These are phyloP conservation scores for Zapus hudsonius DNA, from an alignment of 2,113 vertebrate species.

Conservation along the genomic window DNA sequence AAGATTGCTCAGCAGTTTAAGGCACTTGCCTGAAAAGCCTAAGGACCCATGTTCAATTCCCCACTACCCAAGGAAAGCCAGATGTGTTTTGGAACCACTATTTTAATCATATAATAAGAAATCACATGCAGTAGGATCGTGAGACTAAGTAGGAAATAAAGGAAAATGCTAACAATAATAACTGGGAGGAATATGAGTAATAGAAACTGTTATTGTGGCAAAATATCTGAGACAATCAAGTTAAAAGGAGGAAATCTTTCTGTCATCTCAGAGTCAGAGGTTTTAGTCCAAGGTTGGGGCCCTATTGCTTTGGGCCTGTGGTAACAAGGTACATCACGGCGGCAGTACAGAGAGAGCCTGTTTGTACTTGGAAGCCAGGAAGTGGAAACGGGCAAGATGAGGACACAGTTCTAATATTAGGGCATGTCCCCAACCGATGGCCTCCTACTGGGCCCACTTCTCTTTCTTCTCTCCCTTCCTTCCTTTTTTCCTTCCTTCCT, in stretches of 20 bases:
- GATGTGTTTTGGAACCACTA: background rate
- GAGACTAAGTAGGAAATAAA: background rate
- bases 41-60: too few relatives aligned
- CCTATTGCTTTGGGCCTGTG: background rate
- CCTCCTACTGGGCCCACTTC: background rate
- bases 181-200: background rate
- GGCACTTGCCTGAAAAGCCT: too few relatives aligned
- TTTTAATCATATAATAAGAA: constrained; percentile 28
- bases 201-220: background rate
- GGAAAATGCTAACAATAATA: background rate
- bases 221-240: background rate
- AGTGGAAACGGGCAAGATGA: background rate
- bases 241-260: background rate
- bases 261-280: background rate
- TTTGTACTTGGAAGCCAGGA: background rate
- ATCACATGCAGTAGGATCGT: background rate
- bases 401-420: background rate
- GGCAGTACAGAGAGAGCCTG: background rate
- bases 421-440: background rate
- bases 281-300: background rate
- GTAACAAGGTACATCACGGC: background rate
- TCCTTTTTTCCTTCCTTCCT: too few relatives aligned
- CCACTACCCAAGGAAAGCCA: too few relatives aligned
- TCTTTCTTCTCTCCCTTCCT: too few relatives aligned
- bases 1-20: too few relatives aligned